Conservation (phyloP, 2,888 invertebrate species). For the Dendrolimus pini region DNA sequence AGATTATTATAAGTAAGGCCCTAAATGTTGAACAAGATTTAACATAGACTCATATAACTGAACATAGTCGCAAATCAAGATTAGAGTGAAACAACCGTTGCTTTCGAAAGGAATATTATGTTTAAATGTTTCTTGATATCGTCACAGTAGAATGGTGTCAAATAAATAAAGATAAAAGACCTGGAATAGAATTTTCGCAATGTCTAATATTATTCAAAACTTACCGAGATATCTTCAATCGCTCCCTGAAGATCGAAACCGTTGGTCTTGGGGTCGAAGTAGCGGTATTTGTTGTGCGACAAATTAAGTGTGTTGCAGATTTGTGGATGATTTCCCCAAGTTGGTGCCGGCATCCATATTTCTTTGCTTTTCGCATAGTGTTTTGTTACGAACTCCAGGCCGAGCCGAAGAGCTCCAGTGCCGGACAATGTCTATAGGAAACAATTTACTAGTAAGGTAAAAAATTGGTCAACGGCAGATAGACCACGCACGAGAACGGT, state of each 20-base stretch:
- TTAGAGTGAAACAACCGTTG: no score
- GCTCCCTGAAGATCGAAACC: slow-evolving; percentile 95
- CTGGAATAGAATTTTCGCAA: no score
- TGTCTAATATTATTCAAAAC: slow-evolving; percentile 28
- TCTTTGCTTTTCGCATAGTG: slow-evolving; percentile 89
- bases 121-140: no score
- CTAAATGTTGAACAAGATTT: no score
- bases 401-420: slow-evolving; percentile 96
- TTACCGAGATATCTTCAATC: slow-evolving; percentile 90
- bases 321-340: slow-evolving; percentile 99
- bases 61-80: no score
- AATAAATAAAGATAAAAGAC: no score
- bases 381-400: slow-evolving; percentile 89
- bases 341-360: slow-evolving; percentile 92
- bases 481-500: no score
- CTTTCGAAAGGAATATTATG: no score
- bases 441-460: slow-evolving; percentile 11
- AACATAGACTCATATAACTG: no score
- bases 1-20: no score
- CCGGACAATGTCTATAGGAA: slow-evolving; percentile 91
- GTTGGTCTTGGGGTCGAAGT: slow-evolving; percentile 95
- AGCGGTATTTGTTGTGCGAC: slow-evolving; percentile 91
- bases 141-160: no score
- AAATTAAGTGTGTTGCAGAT: slow-evolving; percentile 93
- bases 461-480: no score